phyloP scores from a whole-genome alignment of 2,797 vertebrate species.

The Macroramphosus scolopax region DNA sequence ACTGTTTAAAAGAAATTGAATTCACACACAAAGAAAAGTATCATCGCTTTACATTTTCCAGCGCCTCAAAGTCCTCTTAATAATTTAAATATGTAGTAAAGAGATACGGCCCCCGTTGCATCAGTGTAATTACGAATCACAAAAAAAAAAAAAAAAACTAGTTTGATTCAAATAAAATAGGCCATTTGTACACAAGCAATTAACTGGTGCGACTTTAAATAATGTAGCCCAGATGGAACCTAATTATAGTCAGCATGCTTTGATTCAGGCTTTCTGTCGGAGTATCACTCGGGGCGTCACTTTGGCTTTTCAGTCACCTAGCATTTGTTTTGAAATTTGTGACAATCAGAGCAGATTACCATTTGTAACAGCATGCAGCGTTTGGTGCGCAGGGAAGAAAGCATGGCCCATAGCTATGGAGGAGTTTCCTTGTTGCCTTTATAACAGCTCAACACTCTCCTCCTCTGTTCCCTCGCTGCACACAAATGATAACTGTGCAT shows the following conservation, averaged over 20 bases:
- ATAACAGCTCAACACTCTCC: conserved; percentile 60
- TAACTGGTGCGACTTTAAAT: conserved; percentile 80
- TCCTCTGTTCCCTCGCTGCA: conserved; percentile 62
- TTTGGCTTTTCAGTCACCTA: conserved; percentile 80
- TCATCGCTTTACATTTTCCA: conserved; percentile 53
- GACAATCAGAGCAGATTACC: conserved; percentile 79
- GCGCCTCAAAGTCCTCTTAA: conserved; percentile 52
- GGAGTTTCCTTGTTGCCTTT: conserved; percentile 70
- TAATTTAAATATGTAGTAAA: conserved; percentile 64
- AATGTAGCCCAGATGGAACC: conserved; percentile 82
- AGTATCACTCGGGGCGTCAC: conserved; percentile 76
- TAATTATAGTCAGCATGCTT: conserved; percentile 82
- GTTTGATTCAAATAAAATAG: conserved; percentile 82
- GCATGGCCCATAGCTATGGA: conserved; percentile 75
- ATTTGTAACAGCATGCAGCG: conserved; percentile 73
- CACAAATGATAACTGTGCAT: conserved; percentile 67
- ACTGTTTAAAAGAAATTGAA: conserved; percentile 61
- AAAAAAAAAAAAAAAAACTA: conserved; percentile 75
- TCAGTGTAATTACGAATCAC: conserved; percentile 77
- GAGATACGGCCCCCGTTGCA: conserved; percentile 66
- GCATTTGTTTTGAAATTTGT: conserved; percentile 80
- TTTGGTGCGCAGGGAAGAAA: conserved; percentile 73
- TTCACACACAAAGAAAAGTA: conserved; percentile 48
- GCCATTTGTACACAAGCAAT: conserved; percentile 83
- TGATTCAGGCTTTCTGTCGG: conserved; percentile 73